phyloP scores from a whole-genome alignment of 30 jellyfish, hydroid and myxozoan species.

The Turritopsis dohrnii region DNA sequence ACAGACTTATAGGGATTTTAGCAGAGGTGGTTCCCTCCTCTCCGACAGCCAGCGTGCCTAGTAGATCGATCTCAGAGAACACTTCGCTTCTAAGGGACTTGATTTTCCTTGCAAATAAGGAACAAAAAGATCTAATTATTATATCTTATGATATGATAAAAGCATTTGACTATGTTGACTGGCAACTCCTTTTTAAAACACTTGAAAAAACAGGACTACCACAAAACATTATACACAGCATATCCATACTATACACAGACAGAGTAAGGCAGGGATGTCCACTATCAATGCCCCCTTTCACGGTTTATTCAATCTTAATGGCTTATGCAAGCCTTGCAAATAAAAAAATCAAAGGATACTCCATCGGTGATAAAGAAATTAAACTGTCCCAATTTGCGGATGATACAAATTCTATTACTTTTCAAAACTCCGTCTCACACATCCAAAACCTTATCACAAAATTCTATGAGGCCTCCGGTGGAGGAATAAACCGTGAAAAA shows the following conservation, averaged over 20 bases:
- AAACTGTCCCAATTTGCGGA: not conserved
- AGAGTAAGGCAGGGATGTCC: constrained; percentile 39
- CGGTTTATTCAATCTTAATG: not conserved
- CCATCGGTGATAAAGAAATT: not conserved
- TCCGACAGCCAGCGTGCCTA: not conserved
- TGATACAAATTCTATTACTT: not conserved
- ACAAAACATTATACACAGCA: not conserved
- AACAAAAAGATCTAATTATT: not conserved
- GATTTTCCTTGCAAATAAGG: not conserved
- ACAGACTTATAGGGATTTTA: not conserved
- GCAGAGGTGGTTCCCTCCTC: not conserved
- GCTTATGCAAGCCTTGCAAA: not conserved
- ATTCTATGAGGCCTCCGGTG: not conserved
- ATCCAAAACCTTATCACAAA: not conserved
- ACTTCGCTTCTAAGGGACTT: not conserved
- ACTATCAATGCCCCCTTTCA: constrained; percentile 24
- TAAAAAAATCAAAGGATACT: not conserved
- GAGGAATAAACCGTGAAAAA: not conserved
- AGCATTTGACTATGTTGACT: constrained; percentile 40
- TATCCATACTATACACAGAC: not conserved
- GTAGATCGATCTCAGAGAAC: not conserved
- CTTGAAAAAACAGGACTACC: constrained; percentile 26
- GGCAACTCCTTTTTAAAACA: constrained; percentile 22
- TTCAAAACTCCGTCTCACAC: not conserved
- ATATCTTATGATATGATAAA: not conserved